Conservation (phyloP, 2,113 vertebrate genomes). For the Bettongia penicillata region DNA sequence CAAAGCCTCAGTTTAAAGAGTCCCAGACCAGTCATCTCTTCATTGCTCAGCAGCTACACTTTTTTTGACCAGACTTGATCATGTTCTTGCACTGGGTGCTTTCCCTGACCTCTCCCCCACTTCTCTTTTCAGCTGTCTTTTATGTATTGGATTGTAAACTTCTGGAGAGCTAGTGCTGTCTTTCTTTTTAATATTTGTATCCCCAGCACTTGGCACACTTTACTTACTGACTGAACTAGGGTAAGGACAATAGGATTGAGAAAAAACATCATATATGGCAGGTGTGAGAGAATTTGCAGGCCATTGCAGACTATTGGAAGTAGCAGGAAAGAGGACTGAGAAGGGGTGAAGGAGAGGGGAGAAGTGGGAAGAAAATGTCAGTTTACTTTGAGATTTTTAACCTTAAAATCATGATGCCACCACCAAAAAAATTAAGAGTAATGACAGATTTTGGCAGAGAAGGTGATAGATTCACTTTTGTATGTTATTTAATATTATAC, state of each 20-base stretch:
- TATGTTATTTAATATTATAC: not conserved
- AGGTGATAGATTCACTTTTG: not conserved
- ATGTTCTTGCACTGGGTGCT: not conserved
- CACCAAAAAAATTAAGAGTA: not conserved
- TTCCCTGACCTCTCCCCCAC: not conserved
- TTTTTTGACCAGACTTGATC: not conserved
- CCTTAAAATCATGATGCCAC: not conserved
- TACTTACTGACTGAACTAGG: not conserved
- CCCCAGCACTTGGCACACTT: not conserved
- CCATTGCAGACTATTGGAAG: not conserved
- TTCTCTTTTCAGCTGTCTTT: not conserved
- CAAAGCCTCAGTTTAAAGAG: not conserved
- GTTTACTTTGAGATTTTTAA: not conserved
- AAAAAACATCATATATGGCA: not conserved
- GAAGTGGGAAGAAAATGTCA: not conserved
- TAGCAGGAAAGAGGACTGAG: not conserved
- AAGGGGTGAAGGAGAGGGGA: not conserved
- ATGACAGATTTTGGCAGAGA: not conserved
- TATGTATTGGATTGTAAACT: not conserved
- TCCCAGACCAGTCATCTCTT: not conserved
- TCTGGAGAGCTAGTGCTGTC: not conserved
- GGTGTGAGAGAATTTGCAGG: not conserved
- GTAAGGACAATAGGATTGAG: not conserved
- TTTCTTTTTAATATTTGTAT: not conserved
- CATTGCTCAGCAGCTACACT: not conserved